Conservation (phyloP, 2,113 vertebrate species). For the Lycaon pictus region DNA sequence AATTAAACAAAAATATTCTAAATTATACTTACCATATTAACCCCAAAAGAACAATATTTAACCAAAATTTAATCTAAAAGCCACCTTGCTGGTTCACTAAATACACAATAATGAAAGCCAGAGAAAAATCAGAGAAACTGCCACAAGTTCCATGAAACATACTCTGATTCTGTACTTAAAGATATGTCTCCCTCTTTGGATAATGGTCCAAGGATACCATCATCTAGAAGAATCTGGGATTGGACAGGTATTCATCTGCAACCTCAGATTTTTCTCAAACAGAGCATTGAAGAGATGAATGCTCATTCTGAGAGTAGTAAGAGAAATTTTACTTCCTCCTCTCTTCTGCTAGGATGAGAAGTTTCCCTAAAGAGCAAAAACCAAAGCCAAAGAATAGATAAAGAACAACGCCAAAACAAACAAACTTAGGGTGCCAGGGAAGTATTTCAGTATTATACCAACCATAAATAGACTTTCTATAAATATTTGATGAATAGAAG, state of each 20-base stretch:
- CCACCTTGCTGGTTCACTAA: background rate
- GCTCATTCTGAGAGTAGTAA: background rate
- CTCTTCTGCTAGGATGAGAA: background rate
- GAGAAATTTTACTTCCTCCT: conserved; percentile 6
- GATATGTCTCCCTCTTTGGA: background rate
- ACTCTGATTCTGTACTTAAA: background rate
- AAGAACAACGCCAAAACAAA: background rate
- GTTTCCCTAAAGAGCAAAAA: background rate
- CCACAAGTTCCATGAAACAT: background rate
- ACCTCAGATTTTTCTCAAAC: background rate
- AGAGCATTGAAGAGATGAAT: background rate
- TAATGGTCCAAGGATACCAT: background rate
- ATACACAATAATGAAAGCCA: conserved; percentile 32
- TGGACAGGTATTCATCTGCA: background rate
- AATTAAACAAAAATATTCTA: conserved; percentile 53
- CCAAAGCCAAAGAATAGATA: background rate
- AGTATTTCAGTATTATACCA: background rate
- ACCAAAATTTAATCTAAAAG: conserved; percentile 5
- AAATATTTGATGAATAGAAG: background rate
- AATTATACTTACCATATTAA: background rate
- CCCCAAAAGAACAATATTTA: background rate
- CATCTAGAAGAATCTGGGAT: background rate
- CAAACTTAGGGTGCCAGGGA: background rate
- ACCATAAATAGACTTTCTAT: background rate
- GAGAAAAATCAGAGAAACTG: background rate